Conservation (phyloP, 2,113 vertebrate species). For the Eulemur macaco region DNA sequence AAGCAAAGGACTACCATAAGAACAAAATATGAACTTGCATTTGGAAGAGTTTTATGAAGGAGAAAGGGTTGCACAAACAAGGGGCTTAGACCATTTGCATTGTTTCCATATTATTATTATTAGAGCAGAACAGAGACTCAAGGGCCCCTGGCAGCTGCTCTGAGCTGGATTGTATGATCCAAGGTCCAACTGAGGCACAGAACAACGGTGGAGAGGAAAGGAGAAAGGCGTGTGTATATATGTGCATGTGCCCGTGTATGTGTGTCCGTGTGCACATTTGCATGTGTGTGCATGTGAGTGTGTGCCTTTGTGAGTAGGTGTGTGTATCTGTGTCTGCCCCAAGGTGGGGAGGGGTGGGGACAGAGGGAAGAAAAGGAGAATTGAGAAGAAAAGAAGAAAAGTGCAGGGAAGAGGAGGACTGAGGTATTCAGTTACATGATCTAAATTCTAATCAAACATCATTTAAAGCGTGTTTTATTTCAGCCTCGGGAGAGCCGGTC, state of each 20-base stretch:
- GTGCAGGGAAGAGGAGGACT: constrained; percentile 86
- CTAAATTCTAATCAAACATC: constrained; percentile 99
- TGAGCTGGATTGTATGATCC: not conserved
- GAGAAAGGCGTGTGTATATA: not conserved
- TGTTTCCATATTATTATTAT: not conserved
- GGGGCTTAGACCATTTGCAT: not conserved
- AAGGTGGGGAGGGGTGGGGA: not conserved
- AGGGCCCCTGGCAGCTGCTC: not conserved
- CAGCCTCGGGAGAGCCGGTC: constrained; percentile 95
- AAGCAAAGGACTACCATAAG: not conserved
- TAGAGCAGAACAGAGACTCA: not conserved
- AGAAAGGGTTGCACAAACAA: not conserved
- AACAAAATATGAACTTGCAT: not conserved
- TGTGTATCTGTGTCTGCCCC: not conserved
- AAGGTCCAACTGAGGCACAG: not conserved
- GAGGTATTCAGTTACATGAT: constrained; percentile 95
- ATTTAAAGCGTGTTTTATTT: constrained; percentile 99
- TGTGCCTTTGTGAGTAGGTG: not conserved
- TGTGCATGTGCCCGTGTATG: not conserved
- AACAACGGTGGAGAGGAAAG: not conserved
- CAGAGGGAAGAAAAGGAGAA: constrained; percentile 77
- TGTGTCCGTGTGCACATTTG: not conserved
- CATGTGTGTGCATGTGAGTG: not conserved
- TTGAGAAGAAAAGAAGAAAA: constrained; percentile 75
- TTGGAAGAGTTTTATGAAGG: not conserved